Base-by-base conservation (phyloP, 2,797 vertebrate species). In the Poeciliopsis turneri region DNA sequence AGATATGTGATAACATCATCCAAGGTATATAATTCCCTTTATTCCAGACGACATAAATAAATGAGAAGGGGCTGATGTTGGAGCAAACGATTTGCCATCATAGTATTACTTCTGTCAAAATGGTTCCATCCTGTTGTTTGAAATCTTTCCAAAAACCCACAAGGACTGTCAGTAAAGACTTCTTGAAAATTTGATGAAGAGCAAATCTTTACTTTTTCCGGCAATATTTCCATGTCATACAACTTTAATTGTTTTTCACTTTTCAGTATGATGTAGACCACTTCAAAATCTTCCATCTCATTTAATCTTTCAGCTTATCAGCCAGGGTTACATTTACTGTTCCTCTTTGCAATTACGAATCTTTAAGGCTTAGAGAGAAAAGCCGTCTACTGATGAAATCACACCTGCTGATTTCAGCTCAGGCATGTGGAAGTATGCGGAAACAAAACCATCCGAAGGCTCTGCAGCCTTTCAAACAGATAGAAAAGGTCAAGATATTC, bases 401-500 rank as follows among this genome's bases (percentile, higher is more conserved):
- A 9, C 77, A 78, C 59, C 55, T 80, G 43, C 57, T 76, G 77
- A 82, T 84, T 81, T 79, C 51, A 73, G 20, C 41, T 47, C 15
- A 39, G 46, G 43, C 49, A 20, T 30, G 51, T 68, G 39, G 9
- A 71, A 28, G 41, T 78, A 46, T 4, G 11, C 45, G 71, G 61
- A 85, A 89, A 89, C 73, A 86, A 79, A 88, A 78, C 75, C 25
- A 70, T 74, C 79, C 61, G 57, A 64, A 16, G n/a, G 51, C 79
- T 73, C 61, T 10, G 3, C 43, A 78, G 77, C 74, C 71, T 82
- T 88, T 80, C 64, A 46, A 53, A 79, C 68, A 73, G 71, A 86
- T 75, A 84, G 76, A 59, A 86, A 79, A 90, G 87, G 90, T 76
- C 84, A 88, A 75, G 74, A 82, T 89, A 90, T 92, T 82, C 88